Evolutionary conservation across 2,888 invertebrate species (phyloP).

Genomic region (Callyntrura guangdongensis): DNA sequence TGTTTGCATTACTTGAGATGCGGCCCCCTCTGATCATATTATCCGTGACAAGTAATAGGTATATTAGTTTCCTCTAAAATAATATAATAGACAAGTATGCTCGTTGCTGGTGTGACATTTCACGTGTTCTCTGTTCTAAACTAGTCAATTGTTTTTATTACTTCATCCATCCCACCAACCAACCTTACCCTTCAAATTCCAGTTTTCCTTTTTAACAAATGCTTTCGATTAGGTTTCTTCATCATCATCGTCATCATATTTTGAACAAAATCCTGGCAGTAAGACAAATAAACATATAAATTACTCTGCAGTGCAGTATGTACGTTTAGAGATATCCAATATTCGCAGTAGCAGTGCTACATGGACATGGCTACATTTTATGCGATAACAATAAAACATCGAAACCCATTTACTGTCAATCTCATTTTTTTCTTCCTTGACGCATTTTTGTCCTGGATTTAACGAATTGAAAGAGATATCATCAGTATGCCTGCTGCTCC

Average conservation of each 20-base stretch:
- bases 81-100: slow-evolving; percentile 55
- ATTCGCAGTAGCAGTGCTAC: not conserved
- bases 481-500: not conserved
- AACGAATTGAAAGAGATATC: slow-evolving; percentile 21
- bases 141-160: slow-evolving; percentile 69
- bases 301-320: not conserved
- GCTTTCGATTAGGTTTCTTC: slow-evolving; percentile 30
- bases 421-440: slow-evolving; percentile 40
- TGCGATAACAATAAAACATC: not conserved
- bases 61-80: slow-evolving; percentile 52
- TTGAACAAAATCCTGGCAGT: not conserved
- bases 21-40: slow-evolving; percentile 65
- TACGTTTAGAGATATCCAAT: not conserved
- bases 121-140: slow-evolving; percentile 59
- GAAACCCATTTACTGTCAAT: slow-evolving; percentile 23
- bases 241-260: not conserved
- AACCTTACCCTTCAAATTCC: slow-evolving; percentile 39
- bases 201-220: slow-evolving; percentile 56
- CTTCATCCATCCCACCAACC: slow-evolving; percentile 46
- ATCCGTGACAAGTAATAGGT: slow-evolving; percentile 67
- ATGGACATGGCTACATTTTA: not conserved
- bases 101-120: slow-evolving; percentile 67
- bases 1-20: slow-evolving; percentile 53
- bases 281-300: slow-evolving; percentile 26
- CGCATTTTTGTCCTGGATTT: slow-evolving; percentile 31